Base-by-base conservation (phyloP, 2,888 invertebrate species). In the Epistrophe grossulariae region DNA sequence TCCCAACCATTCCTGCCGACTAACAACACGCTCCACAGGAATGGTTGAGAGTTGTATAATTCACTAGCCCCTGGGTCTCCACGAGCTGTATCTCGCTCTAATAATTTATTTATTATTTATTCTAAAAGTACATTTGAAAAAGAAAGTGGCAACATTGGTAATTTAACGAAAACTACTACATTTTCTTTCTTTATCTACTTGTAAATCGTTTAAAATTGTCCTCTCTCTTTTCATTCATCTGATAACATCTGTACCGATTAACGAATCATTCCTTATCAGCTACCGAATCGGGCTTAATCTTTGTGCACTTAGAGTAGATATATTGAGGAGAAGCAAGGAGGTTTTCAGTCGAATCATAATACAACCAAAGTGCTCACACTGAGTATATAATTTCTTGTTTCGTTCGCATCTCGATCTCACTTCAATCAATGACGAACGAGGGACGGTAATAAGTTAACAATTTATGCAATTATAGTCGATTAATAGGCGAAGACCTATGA, bases 391-490 rank as follows among this genome's bases (percentile, higher is more conserved):
- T 76, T 76, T 68, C 74, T 59, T 57, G 48, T 77, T 40, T 19
- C 45, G 13, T 40, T 19, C 45, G n/a, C 19, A 35, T 48, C 70
- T 31, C n/a, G 72, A 35, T 48, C 70, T 31, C n/a, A 76, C 72
- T 24, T 48, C 70, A 40, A 72, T 80, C 60, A 57, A 40, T 48
- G 59, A 43, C 31, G 13, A 38, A 57, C 31, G 28, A 13, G 1
- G 35, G 59, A 55, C 38, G 17, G 38, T 62, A 71, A 76, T 84
- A 57, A 71, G 11, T 80, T 45, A 77, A 52, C 52, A 76, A 72
- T 66, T 72, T 60, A 60, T 77, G 52, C 76, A 79, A 79, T 83
- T 79, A 74, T 79, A 74, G 40, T 48, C 15, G 31, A 55, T 38
- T 60, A 15, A 66, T 60, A 79, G 73, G 60, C 73, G 52, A 78